Base-by-base conservation (phyloP, 2,113 vertebrate species). In the Vulpes vulpes region DNA sequence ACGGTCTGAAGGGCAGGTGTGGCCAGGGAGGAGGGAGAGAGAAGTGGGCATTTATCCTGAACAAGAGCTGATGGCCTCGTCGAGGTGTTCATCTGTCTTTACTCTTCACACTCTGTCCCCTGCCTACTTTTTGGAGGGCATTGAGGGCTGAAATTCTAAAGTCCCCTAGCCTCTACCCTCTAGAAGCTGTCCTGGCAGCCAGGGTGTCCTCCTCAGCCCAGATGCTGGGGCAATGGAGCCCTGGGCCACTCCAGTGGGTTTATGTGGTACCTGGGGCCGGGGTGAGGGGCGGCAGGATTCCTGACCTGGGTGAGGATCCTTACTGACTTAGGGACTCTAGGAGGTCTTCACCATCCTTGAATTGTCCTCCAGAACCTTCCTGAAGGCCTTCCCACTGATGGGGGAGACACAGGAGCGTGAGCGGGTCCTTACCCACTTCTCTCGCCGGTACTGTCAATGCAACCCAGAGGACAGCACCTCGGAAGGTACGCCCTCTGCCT, bases 351-450 rank as follows among this genome's bases (percentile, higher is more conserved):
- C 69, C 64, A 60, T 5, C 71, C 60, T 89, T 84, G 51, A 32
- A 38, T 81, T 97, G 22, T 88, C 22, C 97, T 94, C 67, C 98
- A 99, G 99, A 98, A 99, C 99, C 0, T 99, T 99, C 93, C 92
- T 99, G 95, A 99, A 99, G 73, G 99, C 99, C 0, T 99, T 99
- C 96, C 98, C 99, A 0, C 98, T 99, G 97, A 99, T 99, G 79
- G 99, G 99, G 25, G 99, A 99, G 98, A 99, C 99, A 0, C 99
- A 99, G 98, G 99, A 99, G 97, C 99, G 99, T 11, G 99, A 99
- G 94, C 99, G 99, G 0, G 99, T 99, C 62, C 99, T 99, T 93
- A 99, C 99, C 67, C 99, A 99, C 35, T 99, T 99, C 97, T 99
- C 99, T 69, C 98, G 97, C 78, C 99, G 99, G 16, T 99, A 99